Percentiles rank a stretch among this genome's conserved stretches.
Evolutionary conservation across 2,113 vertebrate species (phyloP).

Genomic region (Eurystomus gularis): DNA sequence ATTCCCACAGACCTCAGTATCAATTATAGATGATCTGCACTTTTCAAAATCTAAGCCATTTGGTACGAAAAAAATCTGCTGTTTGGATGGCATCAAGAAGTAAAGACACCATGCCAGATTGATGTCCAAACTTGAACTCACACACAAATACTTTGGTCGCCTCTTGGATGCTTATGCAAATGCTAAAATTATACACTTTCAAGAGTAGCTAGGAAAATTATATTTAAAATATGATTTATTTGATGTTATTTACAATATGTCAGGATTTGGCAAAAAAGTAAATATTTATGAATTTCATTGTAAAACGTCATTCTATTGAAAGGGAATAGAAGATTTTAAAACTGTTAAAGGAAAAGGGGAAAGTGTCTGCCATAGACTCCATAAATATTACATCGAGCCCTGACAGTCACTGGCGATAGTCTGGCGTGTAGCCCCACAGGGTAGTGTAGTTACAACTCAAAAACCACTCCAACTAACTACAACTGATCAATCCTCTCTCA

Average conservation of each 20-base stretch:
- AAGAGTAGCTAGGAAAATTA: neutral
- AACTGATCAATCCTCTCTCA: constrained; percentile 28
- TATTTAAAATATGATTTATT: neutral
- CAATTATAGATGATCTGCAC: neutral
- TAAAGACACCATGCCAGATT: neutral
- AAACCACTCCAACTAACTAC: constrained; percentile 12
- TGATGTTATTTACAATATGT: neutral
- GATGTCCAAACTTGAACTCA: neutral
- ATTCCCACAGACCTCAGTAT: neutral
- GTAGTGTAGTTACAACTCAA: neutral
- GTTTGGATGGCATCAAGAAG: neutral
- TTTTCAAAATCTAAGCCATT: neutral
- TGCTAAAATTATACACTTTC: neutral
- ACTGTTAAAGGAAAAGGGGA: neutral
- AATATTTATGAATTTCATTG: neutral
- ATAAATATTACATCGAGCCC: neutral
- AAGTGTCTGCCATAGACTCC: neutral
- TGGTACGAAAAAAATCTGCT: neutral
- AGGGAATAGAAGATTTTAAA: neutral
- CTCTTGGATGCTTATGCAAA: neutral
- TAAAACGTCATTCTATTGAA: neutral
- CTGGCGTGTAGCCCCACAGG: neutral
- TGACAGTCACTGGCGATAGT: neutral
- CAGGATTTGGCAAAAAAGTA: neutral
- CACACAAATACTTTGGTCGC: neutral